Percentiles rank a stretch among this genome's conserved stretches.
phyloP scores from a whole-genome alignment of 2,888 invertebrate species.

The Papilio gigon region DNA sequence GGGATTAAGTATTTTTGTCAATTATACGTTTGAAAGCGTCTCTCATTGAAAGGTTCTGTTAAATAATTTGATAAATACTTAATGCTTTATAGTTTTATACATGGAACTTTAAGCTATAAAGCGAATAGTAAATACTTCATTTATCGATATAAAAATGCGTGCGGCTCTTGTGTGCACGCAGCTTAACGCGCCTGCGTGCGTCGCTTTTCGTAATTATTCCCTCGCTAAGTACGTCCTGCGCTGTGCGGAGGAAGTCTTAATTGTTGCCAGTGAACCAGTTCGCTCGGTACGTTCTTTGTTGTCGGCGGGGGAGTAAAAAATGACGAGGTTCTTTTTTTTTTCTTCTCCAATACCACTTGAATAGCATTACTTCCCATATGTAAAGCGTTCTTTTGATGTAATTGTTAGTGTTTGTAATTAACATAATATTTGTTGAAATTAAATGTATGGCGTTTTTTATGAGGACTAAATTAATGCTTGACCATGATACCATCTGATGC shows the following conservation, averaged over 20 bases:
- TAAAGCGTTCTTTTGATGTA: slow-evolving; percentile 6
- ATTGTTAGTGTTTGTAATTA: background rate
- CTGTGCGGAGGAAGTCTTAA: slow-evolving; percentile 69
- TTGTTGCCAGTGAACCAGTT: slow-evolving; percentile 61
- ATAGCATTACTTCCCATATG: slow-evolving; percentile 32
- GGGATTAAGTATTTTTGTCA: too few species aligned
- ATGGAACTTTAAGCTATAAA: background rate
- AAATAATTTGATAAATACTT: too few species aligned
- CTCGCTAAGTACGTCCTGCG: slow-evolving; percentile 47
- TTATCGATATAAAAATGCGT: background rate
- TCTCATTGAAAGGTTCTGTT: too few species aligned
- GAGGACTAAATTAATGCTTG: too few species aligned
- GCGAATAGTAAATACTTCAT: background rate
- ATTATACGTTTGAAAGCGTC: too few species aligned
- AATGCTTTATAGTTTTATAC: too few species aligned
- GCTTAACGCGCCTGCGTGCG: slow-evolving; percentile 28
- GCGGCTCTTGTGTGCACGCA: background rate
- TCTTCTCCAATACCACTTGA: slow-evolving; percentile 31
- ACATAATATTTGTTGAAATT: too few species aligned
- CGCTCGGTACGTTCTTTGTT: slow-evolving; percentile 51
- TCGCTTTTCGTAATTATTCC: slow-evolving; percentile 43
- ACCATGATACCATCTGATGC: too few species aligned
- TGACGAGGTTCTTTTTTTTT: slow-evolving; percentile 35
- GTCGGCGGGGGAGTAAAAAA: slow-evolving; percentile 41
- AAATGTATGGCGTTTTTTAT: too few species aligned